A percentile compares a stretch with the other conserved stretches of the same genome.
Evolutionary conservation across 2,113 vertebrate genomes (phyloP).

Genomic region (Ciconia stormi): DNA sequence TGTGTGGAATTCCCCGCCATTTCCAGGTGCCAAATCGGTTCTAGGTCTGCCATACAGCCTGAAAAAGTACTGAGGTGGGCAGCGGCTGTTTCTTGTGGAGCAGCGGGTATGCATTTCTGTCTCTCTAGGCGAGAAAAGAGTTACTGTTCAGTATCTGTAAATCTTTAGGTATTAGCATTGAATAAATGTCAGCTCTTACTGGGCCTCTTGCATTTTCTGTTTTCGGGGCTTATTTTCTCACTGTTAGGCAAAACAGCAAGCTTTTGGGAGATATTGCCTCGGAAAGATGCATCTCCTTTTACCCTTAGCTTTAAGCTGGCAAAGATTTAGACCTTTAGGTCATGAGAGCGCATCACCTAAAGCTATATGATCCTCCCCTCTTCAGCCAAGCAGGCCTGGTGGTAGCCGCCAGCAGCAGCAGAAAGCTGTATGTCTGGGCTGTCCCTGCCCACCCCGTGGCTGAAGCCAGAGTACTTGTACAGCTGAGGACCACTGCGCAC

Average conservation of each 20-base stretch:
- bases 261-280: background rate
- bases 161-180: background rate
- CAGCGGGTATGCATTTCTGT: background rate
- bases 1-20: constrained; percentile 86
- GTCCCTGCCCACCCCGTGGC: background rate
- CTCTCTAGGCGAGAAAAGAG: background rate
- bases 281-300: background rate
- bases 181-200: background rate
- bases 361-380: background rate
- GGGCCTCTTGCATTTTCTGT: background rate
- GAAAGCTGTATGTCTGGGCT: fast-evolving
- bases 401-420: background rate
- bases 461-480: background rate
- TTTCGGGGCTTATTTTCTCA: background rate
- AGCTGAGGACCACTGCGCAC: fast-evolving
- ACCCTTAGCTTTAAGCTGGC: background rate
- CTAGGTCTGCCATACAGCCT: constrained; percentile 29
- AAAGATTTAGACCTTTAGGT: background rate
- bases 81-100: fast-evolving
- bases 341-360: background rate
- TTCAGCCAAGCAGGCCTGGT: background rate
- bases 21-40: background rate
- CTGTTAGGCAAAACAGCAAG: background rate
- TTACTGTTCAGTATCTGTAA: background rate
- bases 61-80: constrained; percentile 60